phyloP scores from a whole-genome alignment of 2,888 invertebrate genomes.

The Trichopria drosophilae region DNA sequence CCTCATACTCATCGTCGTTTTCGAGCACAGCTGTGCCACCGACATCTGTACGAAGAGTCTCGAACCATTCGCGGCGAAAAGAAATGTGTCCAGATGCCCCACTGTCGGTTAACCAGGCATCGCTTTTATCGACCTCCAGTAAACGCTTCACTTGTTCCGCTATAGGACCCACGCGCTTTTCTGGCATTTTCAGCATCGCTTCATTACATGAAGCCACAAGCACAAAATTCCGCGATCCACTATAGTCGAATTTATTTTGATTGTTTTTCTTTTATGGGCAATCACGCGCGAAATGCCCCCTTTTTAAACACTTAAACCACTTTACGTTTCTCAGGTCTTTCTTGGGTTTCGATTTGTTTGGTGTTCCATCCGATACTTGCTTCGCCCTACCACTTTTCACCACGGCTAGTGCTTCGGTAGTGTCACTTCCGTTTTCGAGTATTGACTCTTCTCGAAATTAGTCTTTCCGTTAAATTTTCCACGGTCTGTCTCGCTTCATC shows the following conservation, averaged over 20 bases:
- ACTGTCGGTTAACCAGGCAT: slow-evolving; percentile 37
- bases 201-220: too few species aligned
- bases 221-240: slow-evolving; percentile 19
- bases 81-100: slow-evolving; percentile 38
- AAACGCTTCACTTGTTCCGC: too few species aligned
- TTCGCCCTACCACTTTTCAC: slow-evolving; percentile 7
- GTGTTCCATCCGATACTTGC: neutral
- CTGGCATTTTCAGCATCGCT: neutral
- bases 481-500: too few species aligned
- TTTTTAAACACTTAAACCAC: neutral
- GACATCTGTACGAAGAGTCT: slow-evolving; percentile 10
- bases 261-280: neutral
- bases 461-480: too few species aligned
- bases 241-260: slow-evolving; percentile 14
- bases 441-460: too few species aligned
- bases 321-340: slow-evolving; percentile 10
- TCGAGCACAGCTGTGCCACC: slow-evolving; percentile 23
- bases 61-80: slow-evolving; percentile 34
- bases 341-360: neutral
- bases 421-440: neutral
- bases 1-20: slow-evolving; percentile 24
- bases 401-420: neutral
- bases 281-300: neutral
- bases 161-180: neutral
- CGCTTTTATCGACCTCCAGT: too few species aligned